Base-by-base conservation (phyloP, 2,113 vertebrate genomes). In the Atrichornis clamosus region DNA sequence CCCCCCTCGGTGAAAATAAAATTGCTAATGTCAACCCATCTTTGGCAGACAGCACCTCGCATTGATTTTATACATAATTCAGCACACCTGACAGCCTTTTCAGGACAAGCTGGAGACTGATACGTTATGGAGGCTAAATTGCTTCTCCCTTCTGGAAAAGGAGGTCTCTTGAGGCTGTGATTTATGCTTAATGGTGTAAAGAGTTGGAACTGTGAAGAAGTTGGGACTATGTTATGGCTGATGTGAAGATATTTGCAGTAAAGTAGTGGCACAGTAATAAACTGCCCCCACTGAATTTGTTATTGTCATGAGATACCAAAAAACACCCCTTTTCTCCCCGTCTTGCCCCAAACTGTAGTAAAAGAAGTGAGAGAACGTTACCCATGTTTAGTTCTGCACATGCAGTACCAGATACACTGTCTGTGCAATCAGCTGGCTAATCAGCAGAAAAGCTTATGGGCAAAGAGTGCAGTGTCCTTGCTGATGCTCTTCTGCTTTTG, bases 51-150 rank as follows among this genome's bases (percentile, higher is more conserved):
- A 94, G 56, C 76, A 96, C 85, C 83, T 94, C 6, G 0, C 75
- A 93, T 95, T 95, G 94, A 91, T 95, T 95, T 91, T 95, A 94
- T 86, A 95, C 47, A 90, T 92, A 96, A 97, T 97, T 97, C 89
- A 97, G 81, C 75, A 87, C 70, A 92, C 93, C 76, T 94, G 95
- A 88, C 46, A 90, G 81, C 59, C 73, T 88, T 76, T 79, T 91
- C 79, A 93, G 97, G 96, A 73, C 76, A 97, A 90, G 63, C 68
- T 89, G 87, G 87, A 89, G 89, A 93, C 80, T 95, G 74, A 95
- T 97, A 95, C 85, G 80, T 89, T 97, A 87, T 83, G 52, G 82
- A 84, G 56, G 70, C 80, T 96, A 95, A 97, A 97, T 96, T 93
- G 93, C 84, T 94, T 96, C 89, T 96, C 93, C 75, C 63, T 90